These are phyloP conservation scores for Caprella mutica DNA, from an alignment of 2,888 invertebrate genomes.

Conservation along the genomic window DNA sequence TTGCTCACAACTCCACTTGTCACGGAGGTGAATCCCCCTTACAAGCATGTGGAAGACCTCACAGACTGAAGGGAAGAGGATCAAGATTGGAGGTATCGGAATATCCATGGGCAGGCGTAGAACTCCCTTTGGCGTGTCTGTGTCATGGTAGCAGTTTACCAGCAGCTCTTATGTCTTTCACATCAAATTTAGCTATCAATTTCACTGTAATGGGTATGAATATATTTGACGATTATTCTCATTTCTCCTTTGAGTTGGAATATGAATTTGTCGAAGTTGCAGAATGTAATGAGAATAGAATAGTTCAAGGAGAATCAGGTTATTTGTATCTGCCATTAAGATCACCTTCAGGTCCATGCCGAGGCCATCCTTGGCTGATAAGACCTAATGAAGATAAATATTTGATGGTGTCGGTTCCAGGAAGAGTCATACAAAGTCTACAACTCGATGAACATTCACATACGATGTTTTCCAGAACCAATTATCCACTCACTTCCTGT, in stretches of 20 bases:
- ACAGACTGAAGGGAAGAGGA: slow-evolving; percentile 27
- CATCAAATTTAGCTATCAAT: slow-evolving; percentile 28
- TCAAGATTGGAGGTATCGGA: slow-evolving; percentile 30
- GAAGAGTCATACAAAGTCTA: slow-evolving; percentile 24
- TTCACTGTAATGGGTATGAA: slow-evolving; percentile 31
- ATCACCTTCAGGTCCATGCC: slow-evolving; percentile 28
- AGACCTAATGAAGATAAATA: slow-evolving; percentile 21
- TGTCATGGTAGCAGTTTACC: slow-evolving; percentile 28
- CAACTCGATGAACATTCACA: slow-evolving; percentile 22
- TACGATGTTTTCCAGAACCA: slow-evolving; percentile 17
- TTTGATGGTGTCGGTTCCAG: slow-evolving; percentile 30
- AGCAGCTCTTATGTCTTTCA: slow-evolving; percentile 30
- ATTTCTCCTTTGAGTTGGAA: slow-evolving; percentile 31
- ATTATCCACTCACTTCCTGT: slow-evolving; percentile 19
- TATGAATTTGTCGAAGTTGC: slow-evolving; percentile 31
- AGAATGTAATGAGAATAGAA: slow-evolving; percentile 25
- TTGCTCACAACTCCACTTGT: slow-evolving; percentile 31
- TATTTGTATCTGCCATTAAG: slow-evolving; percentile 23
- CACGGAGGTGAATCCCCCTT: slow-evolving; percentile 26
- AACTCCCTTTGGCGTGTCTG: slow-evolving; percentile 29
- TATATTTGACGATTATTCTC: slow-evolving; percentile 32
- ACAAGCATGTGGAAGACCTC: slow-evolving; percentile 29
- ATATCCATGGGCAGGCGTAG: slow-evolving; percentile 29
- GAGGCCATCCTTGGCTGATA: slow-evolving; percentile 32
- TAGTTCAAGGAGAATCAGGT: slow-evolving; percentile 28